Evolutionary conservation across 2,797 vertebrate species (phyloP).

Genomic region (Enteromius radiatus): DNA sequence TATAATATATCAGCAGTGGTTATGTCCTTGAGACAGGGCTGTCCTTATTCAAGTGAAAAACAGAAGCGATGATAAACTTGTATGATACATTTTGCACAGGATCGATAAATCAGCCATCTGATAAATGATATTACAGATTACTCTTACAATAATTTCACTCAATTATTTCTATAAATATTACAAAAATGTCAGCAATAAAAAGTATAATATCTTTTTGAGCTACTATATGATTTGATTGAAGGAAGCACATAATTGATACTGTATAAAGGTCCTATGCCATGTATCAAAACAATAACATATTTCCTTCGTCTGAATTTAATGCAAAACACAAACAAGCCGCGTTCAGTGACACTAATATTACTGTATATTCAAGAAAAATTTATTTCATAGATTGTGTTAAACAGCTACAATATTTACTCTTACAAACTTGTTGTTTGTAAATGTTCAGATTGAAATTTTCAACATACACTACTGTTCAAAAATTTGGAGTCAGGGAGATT

Average conservation of each 20-base stretch:
- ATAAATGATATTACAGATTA: slow-evolving; percentile 25
- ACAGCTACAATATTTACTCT: not conserved
- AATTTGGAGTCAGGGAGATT: not conserved
- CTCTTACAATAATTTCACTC: slow-evolving; percentile 18
- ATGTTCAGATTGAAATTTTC: not conserved
- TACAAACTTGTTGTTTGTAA: not conserved
- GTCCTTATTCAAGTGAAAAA: not conserved
- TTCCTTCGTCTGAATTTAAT: not conserved
- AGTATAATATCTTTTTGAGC: slow-evolving; percentile 24
- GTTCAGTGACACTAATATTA: not conserved
- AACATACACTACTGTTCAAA: not conserved
- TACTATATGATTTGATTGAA: slow-evolving; percentile 10
- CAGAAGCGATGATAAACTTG: slow-evolving; percentile 2
- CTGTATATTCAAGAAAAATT: not conserved
- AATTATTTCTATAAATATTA: slow-evolving; percentile 46
- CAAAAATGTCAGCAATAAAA: slow-evolving; percentile 48
- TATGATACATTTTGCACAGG: slow-evolving; percentile 24
- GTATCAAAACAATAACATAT: slow-evolving; percentile 29
- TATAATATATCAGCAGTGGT: slow-evolving; percentile 34
- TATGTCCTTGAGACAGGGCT: slow-evolving; percentile 41
- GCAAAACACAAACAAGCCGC: not conserved
- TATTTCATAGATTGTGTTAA: not conserved
- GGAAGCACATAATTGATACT: slow-evolving; percentile 9
- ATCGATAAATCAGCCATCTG: slow-evolving; percentile 27
- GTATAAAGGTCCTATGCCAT: not conserved